Evolutionary conservation across 2,888 invertebrate genomes (phyloP).

Genomic region (Volucella inanis): DNA sequence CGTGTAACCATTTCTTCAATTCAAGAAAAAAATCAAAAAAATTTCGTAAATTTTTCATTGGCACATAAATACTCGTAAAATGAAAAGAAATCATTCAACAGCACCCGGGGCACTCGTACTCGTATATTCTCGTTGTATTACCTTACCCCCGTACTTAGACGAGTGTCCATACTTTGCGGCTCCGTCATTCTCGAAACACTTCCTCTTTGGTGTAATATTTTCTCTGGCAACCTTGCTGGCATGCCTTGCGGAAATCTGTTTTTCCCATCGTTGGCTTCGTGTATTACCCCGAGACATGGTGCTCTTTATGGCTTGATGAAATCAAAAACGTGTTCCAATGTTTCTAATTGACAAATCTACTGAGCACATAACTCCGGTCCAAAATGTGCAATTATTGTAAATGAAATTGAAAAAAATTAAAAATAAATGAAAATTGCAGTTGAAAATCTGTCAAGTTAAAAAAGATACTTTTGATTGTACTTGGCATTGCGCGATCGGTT

Average conservation of each 20-base stretch:
- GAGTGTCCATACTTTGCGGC: too few species aligned
- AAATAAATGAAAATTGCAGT: slow-evolving; percentile 28
- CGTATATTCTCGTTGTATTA: slow-evolving; percentile 34
- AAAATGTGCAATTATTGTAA: slow-evolving; percentile 26
- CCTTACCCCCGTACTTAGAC: too few species aligned
- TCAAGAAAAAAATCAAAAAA: slow-evolving; percentile 36
- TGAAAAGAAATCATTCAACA: slow-evolving; percentile 44
- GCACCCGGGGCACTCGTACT: slow-evolving; percentile 8
- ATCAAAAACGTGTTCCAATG: slow-evolving; percentile 43
- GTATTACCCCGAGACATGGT: background rate
- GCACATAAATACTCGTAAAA: slow-evolving; percentile 38
- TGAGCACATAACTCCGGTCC: slow-evolving; percentile 36
- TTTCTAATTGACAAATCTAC: slow-evolving; percentile 52
- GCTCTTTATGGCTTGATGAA: slow-evolving; percentile 20
- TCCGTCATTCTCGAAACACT: slow-evolving; percentile 49
- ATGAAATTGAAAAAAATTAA: slow-evolving; percentile 19
- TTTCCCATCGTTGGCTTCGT: slow-evolving; percentile 19
- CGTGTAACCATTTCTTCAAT: slow-evolving; percentile 45
- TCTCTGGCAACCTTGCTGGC: slow-evolving; percentile 10
- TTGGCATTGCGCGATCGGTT: slow-evolving; percentile 66
- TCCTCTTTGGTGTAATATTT: slow-evolving; percentile 60
- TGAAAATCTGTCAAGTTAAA: slow-evolving; percentile 27
- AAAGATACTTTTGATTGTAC: slow-evolving; percentile 50
- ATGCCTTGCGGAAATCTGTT: slow-evolving; percentile 49
- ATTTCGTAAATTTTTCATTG: slow-evolving; percentile 60